A percentile compares a stretch with the other conserved stretches of the same genome.
Evolutionary conservation across 2,113 vertebrate genomes (phyloP).

Genomic region (Pachyramphus minor): DNA sequence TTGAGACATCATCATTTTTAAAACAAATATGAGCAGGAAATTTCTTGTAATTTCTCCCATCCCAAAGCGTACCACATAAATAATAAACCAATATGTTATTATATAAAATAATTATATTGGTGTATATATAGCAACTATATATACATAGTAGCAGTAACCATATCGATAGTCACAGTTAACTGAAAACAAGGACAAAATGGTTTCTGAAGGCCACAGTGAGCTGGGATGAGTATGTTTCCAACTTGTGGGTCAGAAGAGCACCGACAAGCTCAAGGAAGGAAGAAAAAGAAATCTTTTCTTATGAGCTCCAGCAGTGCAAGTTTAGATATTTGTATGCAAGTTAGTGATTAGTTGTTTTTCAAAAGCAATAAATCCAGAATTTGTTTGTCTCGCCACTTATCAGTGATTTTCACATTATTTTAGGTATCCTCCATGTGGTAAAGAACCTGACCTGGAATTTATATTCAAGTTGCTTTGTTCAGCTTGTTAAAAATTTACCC

Average conservation of each 20-base stretch:
- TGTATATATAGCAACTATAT: not conserved
- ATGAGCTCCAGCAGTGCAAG: not conserved
- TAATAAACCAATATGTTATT: not conserved
- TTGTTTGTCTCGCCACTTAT: not conserved
- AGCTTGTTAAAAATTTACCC: constrained; percentile 60
- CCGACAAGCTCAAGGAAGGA: not conserved
- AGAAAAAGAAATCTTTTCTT: not conserved
- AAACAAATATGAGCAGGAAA: not conserved
- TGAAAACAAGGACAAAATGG: not conserved
- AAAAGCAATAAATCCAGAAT: not conserved
- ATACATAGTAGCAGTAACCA: not conserved
- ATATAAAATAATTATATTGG: not conserved
- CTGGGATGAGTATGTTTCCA: not conserved
- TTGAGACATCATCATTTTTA: not conserved
- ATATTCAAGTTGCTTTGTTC: not conserved
- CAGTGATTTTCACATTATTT: not conserved
- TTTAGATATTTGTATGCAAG: not conserved
- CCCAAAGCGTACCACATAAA: not conserved
- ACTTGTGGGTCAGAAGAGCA: not conserved
- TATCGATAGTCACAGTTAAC: not conserved
- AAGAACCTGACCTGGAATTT: not conserved
- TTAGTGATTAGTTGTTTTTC: not conserved
- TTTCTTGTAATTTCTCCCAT: not conserved
- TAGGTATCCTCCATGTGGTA: not conserved
- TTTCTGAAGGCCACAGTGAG: not conserved